Evolutionary conservation across 92 coral and sea anemone genomes (phyloP).

Genomic region (Siderastrea siderea): DNA sequence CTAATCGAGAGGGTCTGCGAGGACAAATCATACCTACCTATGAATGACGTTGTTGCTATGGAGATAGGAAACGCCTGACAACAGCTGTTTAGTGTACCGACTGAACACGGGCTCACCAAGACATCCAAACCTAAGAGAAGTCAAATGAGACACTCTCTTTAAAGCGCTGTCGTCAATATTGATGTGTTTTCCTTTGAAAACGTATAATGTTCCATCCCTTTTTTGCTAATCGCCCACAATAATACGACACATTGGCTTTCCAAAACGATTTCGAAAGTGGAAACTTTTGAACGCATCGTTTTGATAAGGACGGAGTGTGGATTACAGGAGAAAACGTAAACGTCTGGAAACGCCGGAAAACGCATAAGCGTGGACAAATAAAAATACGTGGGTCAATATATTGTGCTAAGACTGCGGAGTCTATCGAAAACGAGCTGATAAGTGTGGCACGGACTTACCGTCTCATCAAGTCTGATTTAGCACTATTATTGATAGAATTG

Average conservation of each 20-base stretch:
- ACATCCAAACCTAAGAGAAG: constrained; percentile 86
- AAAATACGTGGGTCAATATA: too few relatives aligned
- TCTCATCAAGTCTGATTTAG: too few relatives aligned
- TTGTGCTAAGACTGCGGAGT: background rate
- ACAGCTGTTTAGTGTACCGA: constrained; percentile 91
- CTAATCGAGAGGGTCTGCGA: background rate
- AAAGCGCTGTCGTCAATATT: background rate
- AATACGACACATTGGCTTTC: too few relatives aligned
- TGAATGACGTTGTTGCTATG: constrained; percentile 97
- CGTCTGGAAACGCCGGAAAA: too few relatives aligned
- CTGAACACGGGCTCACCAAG: constrained; percentile 91
- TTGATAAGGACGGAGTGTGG: too few relatives aligned
- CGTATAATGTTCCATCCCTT: background rate
- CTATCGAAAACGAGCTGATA: background rate
- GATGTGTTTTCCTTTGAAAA: background rate
- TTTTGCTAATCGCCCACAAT: too few relatives aligned
- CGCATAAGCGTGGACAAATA: too few relatives aligned
- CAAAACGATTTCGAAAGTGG: too few relatives aligned
- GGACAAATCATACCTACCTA: constrained; percentile 64
- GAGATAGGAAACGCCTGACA: constrained; percentile 92
- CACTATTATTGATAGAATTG: background rate
- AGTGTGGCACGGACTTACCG: background rate
- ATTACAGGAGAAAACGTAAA: too few relatives aligned
- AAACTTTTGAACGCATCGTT: too few relatives aligned
- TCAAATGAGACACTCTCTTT: background rate